phyloP scores from a whole-genome alignment of 2,888 invertebrate species.

The Notocelia uddmanniana region DNA sequence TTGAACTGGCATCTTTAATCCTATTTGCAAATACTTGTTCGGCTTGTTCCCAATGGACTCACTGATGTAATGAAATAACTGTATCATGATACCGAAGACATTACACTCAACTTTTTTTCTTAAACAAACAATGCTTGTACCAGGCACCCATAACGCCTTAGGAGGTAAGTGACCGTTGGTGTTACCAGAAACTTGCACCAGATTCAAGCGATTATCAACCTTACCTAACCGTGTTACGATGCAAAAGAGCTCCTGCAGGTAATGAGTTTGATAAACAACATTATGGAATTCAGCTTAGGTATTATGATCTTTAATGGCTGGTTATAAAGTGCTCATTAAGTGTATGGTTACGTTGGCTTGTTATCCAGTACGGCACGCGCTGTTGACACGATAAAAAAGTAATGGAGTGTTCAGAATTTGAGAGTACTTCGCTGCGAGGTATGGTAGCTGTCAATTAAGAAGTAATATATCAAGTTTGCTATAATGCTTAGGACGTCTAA shows the following conservation, averaged over 20 bases:
- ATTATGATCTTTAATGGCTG: constrained; percentile 30
- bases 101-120: constrained; percentile 57
- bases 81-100: constrained; percentile 45
- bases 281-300: constrained; percentile 29
- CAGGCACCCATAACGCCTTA: constrained; percentile 67
- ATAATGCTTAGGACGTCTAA: not conserved
- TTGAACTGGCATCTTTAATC: constrained; percentile 13
- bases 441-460: constrained; percentile 39
- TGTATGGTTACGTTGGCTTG: constrained; percentile 16
- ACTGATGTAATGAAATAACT: constrained; percentile 37
- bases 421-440: constrained; percentile 17
- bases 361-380: constrained; percentile 44
- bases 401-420: constrained; percentile 38
- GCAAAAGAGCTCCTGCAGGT: not conserved
- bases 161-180: constrained; percentile 72
- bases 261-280: constrained; percentile 18
- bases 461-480: constrained; percentile 25
- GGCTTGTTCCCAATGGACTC: constrained; percentile 1
- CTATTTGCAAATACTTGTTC: constrained; percentile 19
- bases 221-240: constrained; percentile 33
- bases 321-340: constrained; percentile 29
- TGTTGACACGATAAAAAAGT: constrained; percentile 46
- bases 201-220: constrained; percentile 46
- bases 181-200: constrained; percentile 46
- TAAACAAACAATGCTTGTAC: constrained; percentile 67